A percentile compares a stretch with the other conserved stretches of the same genome.
Evolutionary conservation across 2,797 vertebrate species (phyloP).

Genomic region (Pseudochromis fuscus): DNA sequence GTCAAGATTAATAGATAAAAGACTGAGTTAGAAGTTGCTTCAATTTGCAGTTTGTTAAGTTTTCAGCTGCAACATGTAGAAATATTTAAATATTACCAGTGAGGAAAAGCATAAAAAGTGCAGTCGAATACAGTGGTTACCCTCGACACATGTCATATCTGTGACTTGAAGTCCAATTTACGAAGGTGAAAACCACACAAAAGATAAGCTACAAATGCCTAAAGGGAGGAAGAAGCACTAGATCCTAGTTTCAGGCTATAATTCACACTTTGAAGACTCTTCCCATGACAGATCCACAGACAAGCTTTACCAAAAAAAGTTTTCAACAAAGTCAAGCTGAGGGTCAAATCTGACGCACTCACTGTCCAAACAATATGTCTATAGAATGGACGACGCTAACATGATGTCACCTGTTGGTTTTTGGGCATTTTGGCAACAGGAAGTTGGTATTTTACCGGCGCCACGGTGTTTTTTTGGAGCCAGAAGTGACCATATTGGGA

Average conservation of each 20-base stretch:
- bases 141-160: no score
- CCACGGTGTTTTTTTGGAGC: no score
- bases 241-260: constrained; percentile 26
- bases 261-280: constrained; percentile 39
- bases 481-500: no score
- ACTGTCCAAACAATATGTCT: constrained; percentile 26
- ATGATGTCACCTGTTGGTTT: no score
- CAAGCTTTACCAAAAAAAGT: constrained; percentile 47
- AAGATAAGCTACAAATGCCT: constrained; percentile 8
- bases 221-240: constrained; percentile 27
- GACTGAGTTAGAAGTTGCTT: not conserved
- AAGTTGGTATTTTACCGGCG: no score
- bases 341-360: constrained; percentile 56
- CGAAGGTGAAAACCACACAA: no score
- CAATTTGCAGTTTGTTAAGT: not conserved
- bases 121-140: not conserved
- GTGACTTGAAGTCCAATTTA: no score
- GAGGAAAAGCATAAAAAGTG: no score
- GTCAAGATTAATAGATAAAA: not conserved
- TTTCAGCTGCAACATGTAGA: not conserved
- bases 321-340: constrained; percentile 43
- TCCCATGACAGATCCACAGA: constrained; percentile 31
- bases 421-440: no score
- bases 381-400: no score
- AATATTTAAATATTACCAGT: not conserved